These are phyloP conservation scores for Drosophila jambulina DNA, from an alignment of 1,140 invertebrate species.

Conservation along the genomic window DNA sequence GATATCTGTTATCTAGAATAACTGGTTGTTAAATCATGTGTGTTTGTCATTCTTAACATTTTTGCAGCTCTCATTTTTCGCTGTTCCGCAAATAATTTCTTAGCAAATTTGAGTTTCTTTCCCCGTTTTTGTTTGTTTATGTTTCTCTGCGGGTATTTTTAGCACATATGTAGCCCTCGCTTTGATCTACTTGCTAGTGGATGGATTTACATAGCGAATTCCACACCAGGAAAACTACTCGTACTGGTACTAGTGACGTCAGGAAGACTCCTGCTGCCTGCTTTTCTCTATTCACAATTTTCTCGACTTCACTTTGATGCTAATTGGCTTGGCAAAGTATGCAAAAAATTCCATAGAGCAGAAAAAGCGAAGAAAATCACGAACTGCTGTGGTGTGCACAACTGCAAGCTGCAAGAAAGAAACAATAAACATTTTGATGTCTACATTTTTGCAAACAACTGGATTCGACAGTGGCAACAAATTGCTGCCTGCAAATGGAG, in stretches of 20 bases:
- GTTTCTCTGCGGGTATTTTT: slow-evolving; percentile 24
- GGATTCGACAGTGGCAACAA: slow-evolving; percentile 29
- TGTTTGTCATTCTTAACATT: slow-evolving; percentile 15
- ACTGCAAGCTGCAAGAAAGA: slow-evolving; percentile 30
- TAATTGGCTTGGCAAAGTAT: slow-evolving; percentile 67
- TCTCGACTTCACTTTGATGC: slow-evolving; percentile 33
- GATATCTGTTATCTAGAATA: slow-evolving; percentile 24
- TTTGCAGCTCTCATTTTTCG: slow-evolving; percentile 25
- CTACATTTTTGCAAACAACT: slow-evolving; percentile 36
- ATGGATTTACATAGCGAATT: slow-evolving; percentile 43
- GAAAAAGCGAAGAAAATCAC: slow-evolving; percentile 72
- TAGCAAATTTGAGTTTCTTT: slow-evolving; percentile 46
- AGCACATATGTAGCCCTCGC: slow-evolving; percentile 22
- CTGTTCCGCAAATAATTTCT: slow-evolving; percentile 33
- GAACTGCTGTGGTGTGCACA: slow-evolving; percentile 48
- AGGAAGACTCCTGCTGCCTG: slow-evolving; percentile 11
- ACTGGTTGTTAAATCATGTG: background rate
- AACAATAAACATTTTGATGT: slow-evolving; percentile 47
- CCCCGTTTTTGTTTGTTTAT: slow-evolving; percentile 25
- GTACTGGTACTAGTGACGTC: slow-evolving; percentile 44
- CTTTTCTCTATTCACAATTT: slow-evolving; percentile 55
- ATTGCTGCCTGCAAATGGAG: slow-evolving; percentile 47
- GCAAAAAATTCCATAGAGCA: slow-evolving; percentile 54
- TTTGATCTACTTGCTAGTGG: slow-evolving; percentile 28
- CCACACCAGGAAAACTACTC: background rate